Evolutionary conservation across 1,140 invertebrate species (phyloP).

Genomic region (Bombus difficillimus): DNA sequence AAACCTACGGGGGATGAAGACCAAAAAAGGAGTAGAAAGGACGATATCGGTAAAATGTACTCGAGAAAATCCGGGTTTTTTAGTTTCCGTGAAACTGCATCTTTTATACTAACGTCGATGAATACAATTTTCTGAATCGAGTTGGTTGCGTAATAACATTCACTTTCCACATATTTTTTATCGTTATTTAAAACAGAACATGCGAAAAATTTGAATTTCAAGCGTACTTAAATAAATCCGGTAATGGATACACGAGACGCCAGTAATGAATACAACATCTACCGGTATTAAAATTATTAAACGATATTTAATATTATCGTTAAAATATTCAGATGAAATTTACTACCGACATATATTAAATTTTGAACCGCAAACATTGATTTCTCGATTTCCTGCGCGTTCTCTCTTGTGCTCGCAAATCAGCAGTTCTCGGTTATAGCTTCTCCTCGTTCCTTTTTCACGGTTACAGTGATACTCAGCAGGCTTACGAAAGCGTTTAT

Average conservation of each 20-base stretch:
- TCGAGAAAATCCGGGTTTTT: background rate
- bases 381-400: background rate
- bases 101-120: background rate
- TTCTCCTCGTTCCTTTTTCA: background rate
- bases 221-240: background rate
- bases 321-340: background rate
- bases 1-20: background rate
- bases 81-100: conserved; percentile 1
- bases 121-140: background rate
- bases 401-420: background rate
- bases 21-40: background rate
- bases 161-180: background rate
- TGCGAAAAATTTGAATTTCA: background rate
- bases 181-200: background rate
- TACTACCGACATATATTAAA: background rate
- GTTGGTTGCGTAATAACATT: background rate
- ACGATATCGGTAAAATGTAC: conserved; percentile 36
- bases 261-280: background rate
- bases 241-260: background rate
- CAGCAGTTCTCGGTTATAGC: background rate
- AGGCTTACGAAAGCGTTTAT: conserved; percentile 31
- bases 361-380: background rate
- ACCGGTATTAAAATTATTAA: background rate
- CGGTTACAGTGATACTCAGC: background rate
- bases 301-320: background rate